Base-by-base conservation (phyloP, 2,113 vertebrate genomes). In the Microtus pennsylvanicus region DNA sequence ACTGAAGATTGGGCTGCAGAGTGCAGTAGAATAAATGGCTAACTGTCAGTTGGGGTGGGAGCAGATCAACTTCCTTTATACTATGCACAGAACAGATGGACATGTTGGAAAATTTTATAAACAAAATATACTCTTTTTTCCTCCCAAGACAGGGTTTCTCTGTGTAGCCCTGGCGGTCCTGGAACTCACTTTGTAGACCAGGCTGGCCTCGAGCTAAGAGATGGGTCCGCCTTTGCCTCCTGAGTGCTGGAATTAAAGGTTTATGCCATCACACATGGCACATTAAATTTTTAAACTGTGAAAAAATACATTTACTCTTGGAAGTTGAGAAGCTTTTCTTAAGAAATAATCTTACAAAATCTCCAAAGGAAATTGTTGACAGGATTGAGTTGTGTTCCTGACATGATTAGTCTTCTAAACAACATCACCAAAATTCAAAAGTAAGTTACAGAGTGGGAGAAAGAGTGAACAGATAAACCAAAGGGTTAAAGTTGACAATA, bases 261-360 rank as follows among this genome's bases (percentile, higher is more conserved):
- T 1, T 61, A n/a, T 61, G n/a, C n/a, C n/a, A 83, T 2, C 35
- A 83, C 35, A 13, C 7, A 3, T 38, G 22, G 6, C 35, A 28
- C 24, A 63, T 28, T 83, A 58, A 8, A 28, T 2, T 30, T 24
- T 42, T 9, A 74, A 94, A 89, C 7, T 65, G 21, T 47, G 52
- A 55, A 74, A 96, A 88, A 87, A 50, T 35, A 42, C 45, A 26
- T 87, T 89, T 91, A 75, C 35, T 93, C 14, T 58, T 80, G 8
- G 26, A 70, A 87, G 7, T n/a, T 26, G 22, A 50, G 61, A 90
- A 92, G 63, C 33, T 4, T n/a, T 95, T 45, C 13, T 69, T 21
- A 75, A 87, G 55, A 50, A 21, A 19, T 6, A 72, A 38, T 85
- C 72, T 35, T 3, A 22, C 52, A 83, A 58, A 90, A 26, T 90